Percentiles rank a stretch among this genome's conserved stretches.
These are phyloP conservation scores for Himantopus leucocephalus DNA, from an alignment of 2,113 vertebrate genomes.

Conservation along the genomic window DNA sequence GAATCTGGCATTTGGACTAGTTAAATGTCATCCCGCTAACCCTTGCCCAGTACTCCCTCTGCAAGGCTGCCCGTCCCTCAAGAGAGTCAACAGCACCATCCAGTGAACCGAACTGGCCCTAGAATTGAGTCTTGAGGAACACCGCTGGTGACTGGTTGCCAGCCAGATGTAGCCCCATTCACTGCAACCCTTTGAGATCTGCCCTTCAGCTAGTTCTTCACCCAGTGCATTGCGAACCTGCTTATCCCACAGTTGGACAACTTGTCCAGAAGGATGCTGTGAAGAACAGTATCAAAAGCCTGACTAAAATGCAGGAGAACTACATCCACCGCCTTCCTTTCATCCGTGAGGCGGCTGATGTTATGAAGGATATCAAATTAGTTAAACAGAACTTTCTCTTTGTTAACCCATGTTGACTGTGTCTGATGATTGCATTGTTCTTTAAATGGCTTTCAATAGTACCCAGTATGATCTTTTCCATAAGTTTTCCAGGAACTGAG, in stretches of 20 bases:
- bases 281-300: background rate
- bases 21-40: background rate
- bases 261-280: background rate
- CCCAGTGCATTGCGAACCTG: rapidly evolving
- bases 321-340: rapidly evolving
- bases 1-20: background rate
- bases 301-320: background rate
- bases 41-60: no score
- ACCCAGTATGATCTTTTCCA: background rate
- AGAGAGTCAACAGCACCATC: background rate
- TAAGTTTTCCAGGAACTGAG: background rate
- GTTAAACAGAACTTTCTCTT: background rate
- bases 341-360: background rate
- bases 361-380: background rate
- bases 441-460: background rate
- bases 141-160: background rate
- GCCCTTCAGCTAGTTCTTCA: background rate
- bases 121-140: background rate
- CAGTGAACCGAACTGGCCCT: background rate
- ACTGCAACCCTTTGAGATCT: background rate
- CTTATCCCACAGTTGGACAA: background rate
- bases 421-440: background rate
- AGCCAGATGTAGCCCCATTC: background rate
- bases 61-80: background rate
- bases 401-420: background rate